Percentiles rank a stretch among this genome's conserved stretches.
Evolutionary conservation across 2,113 vertebrate genomes (phyloP).

Genomic region (Panthera leo): DNA sequence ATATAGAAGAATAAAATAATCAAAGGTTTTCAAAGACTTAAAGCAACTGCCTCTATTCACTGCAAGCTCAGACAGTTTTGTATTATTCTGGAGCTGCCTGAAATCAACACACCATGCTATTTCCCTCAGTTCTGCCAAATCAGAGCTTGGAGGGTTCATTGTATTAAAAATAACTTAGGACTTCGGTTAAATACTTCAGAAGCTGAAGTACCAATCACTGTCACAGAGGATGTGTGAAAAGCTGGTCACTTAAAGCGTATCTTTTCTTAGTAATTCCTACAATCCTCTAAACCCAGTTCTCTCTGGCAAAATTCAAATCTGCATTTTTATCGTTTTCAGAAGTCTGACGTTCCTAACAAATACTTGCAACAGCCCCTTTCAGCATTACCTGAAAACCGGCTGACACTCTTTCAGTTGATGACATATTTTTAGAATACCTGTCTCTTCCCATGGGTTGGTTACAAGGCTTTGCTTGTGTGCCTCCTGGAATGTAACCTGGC

Average conservation of each 20-base stretch:
- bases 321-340: constrained; percentile 14
- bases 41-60: background rate
- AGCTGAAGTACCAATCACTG: background rate
- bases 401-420: background rate
- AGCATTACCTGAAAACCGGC: background rate
- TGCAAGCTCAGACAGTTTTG: background rate
- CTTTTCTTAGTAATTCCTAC: background rate
- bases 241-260: background rate
- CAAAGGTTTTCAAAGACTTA: background rate
- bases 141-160: background rate
- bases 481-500: background rate
- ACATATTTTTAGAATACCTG: background rate
- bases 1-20: constrained; percentile 6
- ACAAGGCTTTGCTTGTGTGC: background rate
- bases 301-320: background rate
- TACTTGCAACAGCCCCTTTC: background rate
- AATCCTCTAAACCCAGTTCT: background rate
- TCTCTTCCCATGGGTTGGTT: background rate
- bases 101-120: background rate
- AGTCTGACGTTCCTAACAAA: background rate
- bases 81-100: background rate
- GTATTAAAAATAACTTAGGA: constrained; percentile 37
- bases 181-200: background rate
- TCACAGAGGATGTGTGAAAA: background rate
- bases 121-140: background rate